Conservation (phyloP, 2,113 vertebrate genomes). For the Phocoena sinus region DNA sequence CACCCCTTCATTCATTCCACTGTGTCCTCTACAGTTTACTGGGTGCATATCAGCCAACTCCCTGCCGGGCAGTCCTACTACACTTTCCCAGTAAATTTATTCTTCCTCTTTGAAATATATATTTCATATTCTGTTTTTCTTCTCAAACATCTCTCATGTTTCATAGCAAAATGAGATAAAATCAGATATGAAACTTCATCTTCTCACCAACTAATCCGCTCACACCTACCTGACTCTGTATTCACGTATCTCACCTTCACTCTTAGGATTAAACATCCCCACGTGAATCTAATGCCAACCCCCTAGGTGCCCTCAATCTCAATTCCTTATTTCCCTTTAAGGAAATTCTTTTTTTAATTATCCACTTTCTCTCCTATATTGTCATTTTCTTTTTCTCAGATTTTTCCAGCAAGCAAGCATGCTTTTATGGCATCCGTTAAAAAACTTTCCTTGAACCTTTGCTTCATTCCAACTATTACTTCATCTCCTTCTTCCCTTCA, state of each 20-base stretch:
- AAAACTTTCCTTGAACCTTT: neutral
- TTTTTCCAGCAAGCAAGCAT: neutral
- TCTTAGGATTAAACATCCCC: neutral
- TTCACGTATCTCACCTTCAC: neutral
- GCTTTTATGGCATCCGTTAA: neutral
- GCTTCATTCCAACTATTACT: neutral
- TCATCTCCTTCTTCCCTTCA: neutral
- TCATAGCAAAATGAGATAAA: neutral
- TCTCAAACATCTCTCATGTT: neutral
- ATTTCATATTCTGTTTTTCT: neutral
- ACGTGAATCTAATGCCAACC: neutral
- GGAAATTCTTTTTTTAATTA: neutral
- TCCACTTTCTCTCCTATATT: neutral
- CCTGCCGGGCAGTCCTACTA: rapidly evolving
- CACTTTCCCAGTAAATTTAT: neutral
- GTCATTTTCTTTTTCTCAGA: neutral
- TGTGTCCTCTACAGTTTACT: neutral
- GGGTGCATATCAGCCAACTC: neutral
- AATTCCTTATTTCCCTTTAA: neutral
- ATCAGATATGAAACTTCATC: neutral
- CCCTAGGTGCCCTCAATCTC: neutral
- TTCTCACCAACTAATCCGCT: neutral
- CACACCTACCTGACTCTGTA: neutral
- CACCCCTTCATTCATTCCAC: neutral
- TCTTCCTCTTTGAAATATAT: neutral